These are phyloP conservation scores for Iguana delicatissima DNA, from an alignment of 2,797 vertebrate species.

Conservation along the genomic window DNA sequence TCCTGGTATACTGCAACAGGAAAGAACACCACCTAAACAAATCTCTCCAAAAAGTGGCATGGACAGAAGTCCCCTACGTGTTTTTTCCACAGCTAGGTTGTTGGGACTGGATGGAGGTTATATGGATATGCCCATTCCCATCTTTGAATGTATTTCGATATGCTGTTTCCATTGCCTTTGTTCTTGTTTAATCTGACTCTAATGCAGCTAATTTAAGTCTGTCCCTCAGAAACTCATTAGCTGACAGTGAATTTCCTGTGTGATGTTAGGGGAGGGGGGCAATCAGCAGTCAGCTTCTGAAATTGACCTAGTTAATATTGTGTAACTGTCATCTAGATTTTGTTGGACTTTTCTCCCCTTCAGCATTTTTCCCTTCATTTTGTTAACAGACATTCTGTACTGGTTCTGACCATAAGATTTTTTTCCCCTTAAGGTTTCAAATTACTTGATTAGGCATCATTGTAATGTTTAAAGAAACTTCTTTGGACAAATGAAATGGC, in stretches of 20 bases:
- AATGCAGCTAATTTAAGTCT: constrained; percentile 18
- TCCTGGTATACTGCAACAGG: background rate
- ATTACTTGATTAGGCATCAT: background rate
- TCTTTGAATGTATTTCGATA: background rate
- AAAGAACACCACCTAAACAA: background rate
- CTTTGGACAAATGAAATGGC: background rate
- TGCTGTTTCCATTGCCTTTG: background rate
- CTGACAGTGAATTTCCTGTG: constrained; percentile 4
- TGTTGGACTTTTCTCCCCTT: background rate
- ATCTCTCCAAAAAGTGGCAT: background rate
- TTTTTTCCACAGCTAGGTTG: background rate
- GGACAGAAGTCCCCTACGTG: background rate
- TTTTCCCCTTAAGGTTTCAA: background rate
- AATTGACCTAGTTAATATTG: constrained; percentile 27
- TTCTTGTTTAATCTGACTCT: constrained; percentile 7
- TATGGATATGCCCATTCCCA: background rate
- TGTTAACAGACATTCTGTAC: background rate
- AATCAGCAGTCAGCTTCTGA: background rate
- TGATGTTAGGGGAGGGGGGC: background rate
- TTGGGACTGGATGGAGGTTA: too few relatives aligned
- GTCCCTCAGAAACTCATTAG: constrained; percentile 10
- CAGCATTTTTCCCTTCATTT: background rate
- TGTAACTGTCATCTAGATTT: constrained; percentile 15
- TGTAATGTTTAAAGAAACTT: background rate
- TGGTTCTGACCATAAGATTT: background rate